A percentile compares a stretch with the other conserved stretches of the same genome.
Conservation (phyloP, 2,797 vertebrate species). For the Scleropages formosus region DNA sequence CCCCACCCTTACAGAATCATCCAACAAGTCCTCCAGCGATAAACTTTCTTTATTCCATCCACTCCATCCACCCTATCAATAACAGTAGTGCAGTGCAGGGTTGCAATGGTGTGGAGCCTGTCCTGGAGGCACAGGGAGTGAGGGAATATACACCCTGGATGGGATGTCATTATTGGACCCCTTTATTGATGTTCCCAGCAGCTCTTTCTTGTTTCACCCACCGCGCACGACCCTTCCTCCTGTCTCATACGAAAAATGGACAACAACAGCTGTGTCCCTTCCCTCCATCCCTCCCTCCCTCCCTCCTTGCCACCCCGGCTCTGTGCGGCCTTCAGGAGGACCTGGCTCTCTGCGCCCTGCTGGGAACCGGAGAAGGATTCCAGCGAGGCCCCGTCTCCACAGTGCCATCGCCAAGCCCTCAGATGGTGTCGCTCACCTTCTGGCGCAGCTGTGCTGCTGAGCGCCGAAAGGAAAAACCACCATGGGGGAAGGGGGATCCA, state of each 20-base stretch:
- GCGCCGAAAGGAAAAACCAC: conserved; percentile 68
- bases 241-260: conserved; percentile 62
- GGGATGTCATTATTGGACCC: conserved; percentile 39
- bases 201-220: conserved; percentile 44
- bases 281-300: conserved; percentile 46
- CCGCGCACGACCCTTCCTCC: conserved; percentile 40
- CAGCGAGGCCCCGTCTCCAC: conserved; percentile 41
- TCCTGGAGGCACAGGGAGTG: no score
- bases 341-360: conserved; percentile 35
- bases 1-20: conserved; percentile 18
- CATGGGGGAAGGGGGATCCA: conserved; percentile 52
- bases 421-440: conserved; percentile 59
- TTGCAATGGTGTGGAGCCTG: no score
- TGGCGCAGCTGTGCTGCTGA: conserved; percentile 56
- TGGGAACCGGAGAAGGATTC: conserved; percentile 54
- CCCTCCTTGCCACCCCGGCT: conserved; percentile 36
- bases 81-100: no score
- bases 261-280: conserved; percentile 68
- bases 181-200: conserved; percentile 38
- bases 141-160: no score
- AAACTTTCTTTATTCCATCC: no score
- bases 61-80: no score
- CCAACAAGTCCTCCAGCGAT: conserved; percentile 25
- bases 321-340: conserved; percentile 41
- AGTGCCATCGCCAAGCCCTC: conserved; percentile 52